Percentiles rank a stretch among this genome's conserved stretches.
These are phyloP conservation scores for Agapornis canus DNA, from an alignment of 2,797 vertebrate genomes.

Conservation along the genomic window DNA sequence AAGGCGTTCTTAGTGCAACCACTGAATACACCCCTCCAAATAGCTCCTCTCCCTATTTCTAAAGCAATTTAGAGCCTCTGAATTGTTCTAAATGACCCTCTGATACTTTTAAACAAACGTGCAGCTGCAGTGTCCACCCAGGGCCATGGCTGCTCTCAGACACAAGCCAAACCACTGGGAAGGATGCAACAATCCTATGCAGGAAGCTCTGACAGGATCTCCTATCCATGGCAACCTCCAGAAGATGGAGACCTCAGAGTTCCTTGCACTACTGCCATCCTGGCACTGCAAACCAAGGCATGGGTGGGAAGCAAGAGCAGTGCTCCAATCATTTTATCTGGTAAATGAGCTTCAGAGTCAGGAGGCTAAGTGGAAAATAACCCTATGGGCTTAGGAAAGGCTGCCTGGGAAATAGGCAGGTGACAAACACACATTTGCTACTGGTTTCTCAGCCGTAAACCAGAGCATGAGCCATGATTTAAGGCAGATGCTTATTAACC, in stretches of 20 bases:
- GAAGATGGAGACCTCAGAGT: not conserved
- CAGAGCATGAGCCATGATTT: not conserved
- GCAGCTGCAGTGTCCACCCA: not conserved
- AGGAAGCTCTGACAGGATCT: not conserved
- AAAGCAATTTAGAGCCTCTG: not conserved
- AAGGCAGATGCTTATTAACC: not conserved
- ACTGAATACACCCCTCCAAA: not conserved
- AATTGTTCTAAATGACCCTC: not conserved
- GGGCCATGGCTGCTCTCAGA: not conserved
- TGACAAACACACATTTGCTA: not conserved
- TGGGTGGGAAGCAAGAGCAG: accelerated
- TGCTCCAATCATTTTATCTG: accelerated
- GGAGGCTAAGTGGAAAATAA: not conserved
- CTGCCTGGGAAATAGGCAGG: not conserved
- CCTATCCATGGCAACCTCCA: accelerated
- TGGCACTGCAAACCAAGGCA: not conserved
- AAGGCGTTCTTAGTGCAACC: not conserved
- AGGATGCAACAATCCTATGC: not conserved
- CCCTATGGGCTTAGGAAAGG: not conserved
- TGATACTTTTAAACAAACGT: not conserved
- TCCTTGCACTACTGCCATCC: not conserved
- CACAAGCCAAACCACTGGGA: not conserved
- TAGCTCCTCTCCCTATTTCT: not conserved
- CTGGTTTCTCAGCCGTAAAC: not conserved
- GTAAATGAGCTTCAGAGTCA: not conserved